These are phyloP conservation scores for Botia kubotai DNA, from an alignment of 2,797 vertebrate genomes.

Conservation along the genomic window DNA sequence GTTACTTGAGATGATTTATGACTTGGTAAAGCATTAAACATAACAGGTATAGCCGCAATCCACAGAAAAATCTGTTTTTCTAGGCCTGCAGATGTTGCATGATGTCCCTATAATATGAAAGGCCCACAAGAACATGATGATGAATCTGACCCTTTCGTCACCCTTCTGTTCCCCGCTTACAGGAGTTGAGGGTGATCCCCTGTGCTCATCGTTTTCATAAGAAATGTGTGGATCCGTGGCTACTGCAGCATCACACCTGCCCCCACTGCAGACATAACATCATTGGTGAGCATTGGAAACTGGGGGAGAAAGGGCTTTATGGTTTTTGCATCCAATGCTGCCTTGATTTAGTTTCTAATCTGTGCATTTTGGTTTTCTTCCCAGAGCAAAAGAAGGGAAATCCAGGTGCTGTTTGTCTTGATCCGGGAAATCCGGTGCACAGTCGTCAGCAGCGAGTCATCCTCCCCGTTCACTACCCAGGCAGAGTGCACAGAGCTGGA, in stretches of 20 bases:
- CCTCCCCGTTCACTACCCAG: constrained; percentile 92
- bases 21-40: no score
- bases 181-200: constrained; percentile 97
- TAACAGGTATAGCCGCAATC: no score
- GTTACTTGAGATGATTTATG: no score
- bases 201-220: constrained; percentile 97
- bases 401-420: constrained; percentile 83
- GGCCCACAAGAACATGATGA: no score
- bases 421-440: constrained; percentile 80
- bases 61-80: no score
- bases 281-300: constrained; percentile 87
- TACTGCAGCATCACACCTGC: constrained; percentile 98
- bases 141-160: no score
- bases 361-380: constrained; percentile 9
- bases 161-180: no score
- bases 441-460: constrained; percentile 89
- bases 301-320: background rate
- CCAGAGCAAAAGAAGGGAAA: constrained; percentile 94
- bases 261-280: constrained; percentile 98
- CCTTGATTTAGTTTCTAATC: constrained; percentile 6
- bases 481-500: constrained; percentile 88
- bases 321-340: no score
- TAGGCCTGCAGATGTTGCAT: background rate
- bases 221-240: constrained; percentile 97
- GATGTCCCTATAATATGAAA: background rate